A percentile compares a stretch with the other conserved stretches of the same genome.
Evolutionary conservation across 2,113 vertebrate genomes (phyloP).

Genomic region (Halcyon malimbica): DNA sequence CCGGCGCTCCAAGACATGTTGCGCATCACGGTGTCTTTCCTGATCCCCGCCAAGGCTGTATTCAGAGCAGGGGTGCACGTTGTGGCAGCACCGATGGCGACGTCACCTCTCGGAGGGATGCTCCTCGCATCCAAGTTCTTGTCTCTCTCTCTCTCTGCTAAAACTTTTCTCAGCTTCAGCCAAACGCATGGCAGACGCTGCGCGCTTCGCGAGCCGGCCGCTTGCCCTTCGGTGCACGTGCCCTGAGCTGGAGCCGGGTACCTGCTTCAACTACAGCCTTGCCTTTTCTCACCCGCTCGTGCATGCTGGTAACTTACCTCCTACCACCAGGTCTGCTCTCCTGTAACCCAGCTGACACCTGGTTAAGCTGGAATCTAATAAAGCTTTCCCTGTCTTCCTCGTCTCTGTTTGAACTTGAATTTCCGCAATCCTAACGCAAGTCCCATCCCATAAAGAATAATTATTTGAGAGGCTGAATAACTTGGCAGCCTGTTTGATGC

Average conservation of each 20-base stretch:
- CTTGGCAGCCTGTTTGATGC: not conserved
- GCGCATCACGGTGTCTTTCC: not conserved
- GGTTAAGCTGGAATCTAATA: slow-evolving; percentile 46
- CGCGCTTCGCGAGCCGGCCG: not conserved
- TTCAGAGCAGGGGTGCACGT: not conserved
- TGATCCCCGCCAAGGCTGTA: not conserved
- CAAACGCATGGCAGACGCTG: not conserved
- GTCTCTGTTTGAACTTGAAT: slow-evolving; percentile 62
- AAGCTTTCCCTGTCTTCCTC: slow-evolving; percentile 54
- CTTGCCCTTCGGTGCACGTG: not conserved
- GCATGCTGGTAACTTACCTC: not conserved
- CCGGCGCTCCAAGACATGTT: not conserved
- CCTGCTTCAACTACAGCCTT: not conserved
- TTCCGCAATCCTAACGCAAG: not conserved
- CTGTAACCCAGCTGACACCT: slow-evolving; percentile 12
- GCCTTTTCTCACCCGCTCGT: not conserved
- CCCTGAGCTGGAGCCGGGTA: not conserved
- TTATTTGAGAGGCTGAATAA: not conserved
- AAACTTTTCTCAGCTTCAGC: not conserved
- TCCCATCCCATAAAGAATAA: not conserved
- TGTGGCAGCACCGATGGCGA: accelerated
- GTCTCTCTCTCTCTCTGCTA: not conserved
- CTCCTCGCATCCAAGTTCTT: not conserved
- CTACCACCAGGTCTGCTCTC: not conserved
- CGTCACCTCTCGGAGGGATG: not conserved